Evolutionary conservation across 2,888 invertebrate species (phyloP), one percentile per base, ranked within the genome.

Genomic region (Chrysolina haemoptera): DNA sequence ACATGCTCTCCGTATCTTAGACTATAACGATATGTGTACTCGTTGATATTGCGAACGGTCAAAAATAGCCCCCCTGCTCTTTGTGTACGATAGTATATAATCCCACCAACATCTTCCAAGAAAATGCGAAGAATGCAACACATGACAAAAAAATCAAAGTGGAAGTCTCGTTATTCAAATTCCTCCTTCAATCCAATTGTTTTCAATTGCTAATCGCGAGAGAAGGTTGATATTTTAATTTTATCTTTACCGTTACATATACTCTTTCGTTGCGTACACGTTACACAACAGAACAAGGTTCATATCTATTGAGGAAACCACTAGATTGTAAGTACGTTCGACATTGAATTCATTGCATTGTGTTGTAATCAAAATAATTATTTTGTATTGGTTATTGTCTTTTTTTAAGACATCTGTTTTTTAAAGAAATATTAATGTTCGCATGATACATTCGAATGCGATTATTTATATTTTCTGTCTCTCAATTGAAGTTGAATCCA

Each of bases 251-350:
- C 22, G 43, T 65, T 41, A 22, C 66, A 66, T 16, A 18, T 27
- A 66, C 50, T 27, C 50, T 66, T 35, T 35, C 50, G 22, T 12
- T 9, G 9, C 40, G 20, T 43, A 43, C 43, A 40, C 43, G 27
- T 66, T 66, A 66, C 35, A 66, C 66, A 66, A 65, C n/a, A 65
- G 10, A 48, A 65, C 43, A 65, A 65, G 46, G 46, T 65, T 48
- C 14, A n/a, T 65, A 65, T 65, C 65, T 65, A 46, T 35, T 50
- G 35, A 66, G 66, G 66, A 67, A 67, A 67, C 53, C 18, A 66
- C 27, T 67, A 35, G 46, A 65, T 43, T 43, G 59, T 59, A 35
- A 27, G 59, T n/a, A 27, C 22, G 35, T 22, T n/a, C 40, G 67
- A 53, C 67, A 67, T 53, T 67, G 67, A 67, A 67, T 18, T 53